Conservation (phyloP, 2,888 invertebrate species). For the Acrobasis suavella region DNA sequence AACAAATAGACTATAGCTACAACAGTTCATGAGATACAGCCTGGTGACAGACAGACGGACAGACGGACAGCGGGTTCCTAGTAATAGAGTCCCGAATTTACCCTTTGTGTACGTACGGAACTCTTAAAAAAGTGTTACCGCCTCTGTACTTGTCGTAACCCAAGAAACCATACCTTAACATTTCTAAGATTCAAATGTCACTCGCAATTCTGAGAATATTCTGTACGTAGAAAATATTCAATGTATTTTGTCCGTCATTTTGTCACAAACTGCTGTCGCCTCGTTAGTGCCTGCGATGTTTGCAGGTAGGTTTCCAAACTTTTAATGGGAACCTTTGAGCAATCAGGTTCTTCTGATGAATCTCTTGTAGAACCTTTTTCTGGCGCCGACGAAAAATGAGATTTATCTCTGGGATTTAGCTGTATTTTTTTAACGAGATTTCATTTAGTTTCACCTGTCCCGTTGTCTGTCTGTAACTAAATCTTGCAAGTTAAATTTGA, state of each 20-base stretch:
- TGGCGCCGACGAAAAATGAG: neutral
- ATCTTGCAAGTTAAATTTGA: too few relatives aligned
- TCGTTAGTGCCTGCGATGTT: constrained; percentile 6
- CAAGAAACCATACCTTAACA: constrained; percentile 7
- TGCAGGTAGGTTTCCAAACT: neutral
- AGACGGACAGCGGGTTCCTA: too few relatives aligned
- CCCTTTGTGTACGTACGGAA: too few relatives aligned
- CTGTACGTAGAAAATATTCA: neutral
- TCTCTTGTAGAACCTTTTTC: neutral
- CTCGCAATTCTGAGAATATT: constrained; percentile 1
- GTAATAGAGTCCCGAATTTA: too few relatives aligned
- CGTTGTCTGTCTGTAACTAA: too few relatives aligned
- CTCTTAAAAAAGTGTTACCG: neutral
- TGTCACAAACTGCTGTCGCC: neutral
- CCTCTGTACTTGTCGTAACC: neutral
- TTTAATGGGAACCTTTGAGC: constrained; percentile 10
- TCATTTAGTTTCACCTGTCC: too few relatives aligned
- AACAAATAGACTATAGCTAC: too few relatives aligned
- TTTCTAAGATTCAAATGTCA: constrained; percentile 12
- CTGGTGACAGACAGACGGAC: too few relatives aligned
- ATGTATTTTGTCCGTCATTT: constrained; percentile 11
- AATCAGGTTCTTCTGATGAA: neutral
- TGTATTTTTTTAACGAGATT: too few relatives aligned
- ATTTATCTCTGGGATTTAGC: too few relatives aligned
- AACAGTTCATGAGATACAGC: too few relatives aligned